Evolutionary conservation across 2,797 vertebrate species (phyloP).

Genomic region (Lepus townsendii): DNA sequence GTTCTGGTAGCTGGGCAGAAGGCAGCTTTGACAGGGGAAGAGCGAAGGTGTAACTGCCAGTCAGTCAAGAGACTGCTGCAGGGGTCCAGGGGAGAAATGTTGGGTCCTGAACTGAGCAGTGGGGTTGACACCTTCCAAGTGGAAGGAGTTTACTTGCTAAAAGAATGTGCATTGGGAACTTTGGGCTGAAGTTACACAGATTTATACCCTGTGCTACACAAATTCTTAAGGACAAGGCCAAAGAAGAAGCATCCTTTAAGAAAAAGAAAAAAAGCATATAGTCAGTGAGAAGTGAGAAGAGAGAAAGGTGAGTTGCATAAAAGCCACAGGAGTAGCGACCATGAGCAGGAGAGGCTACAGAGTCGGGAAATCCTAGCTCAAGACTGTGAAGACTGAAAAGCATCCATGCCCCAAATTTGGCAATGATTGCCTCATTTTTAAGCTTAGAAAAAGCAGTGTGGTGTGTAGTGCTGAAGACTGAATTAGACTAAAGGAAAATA

Average conservation of each 20-base stretch:
- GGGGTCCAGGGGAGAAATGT: neutral
- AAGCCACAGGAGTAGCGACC: neutral
- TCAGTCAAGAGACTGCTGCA: neutral
- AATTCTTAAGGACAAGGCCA: neutral
- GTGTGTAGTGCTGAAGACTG: neutral
- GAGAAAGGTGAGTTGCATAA: neutral
- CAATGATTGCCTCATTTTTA: neutral
- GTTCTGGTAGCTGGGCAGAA: neutral
- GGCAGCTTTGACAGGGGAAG: neutral
- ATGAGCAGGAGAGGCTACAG: neutral
- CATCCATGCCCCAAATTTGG: neutral
- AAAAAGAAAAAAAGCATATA: neutral
- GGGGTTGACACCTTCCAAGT: neutral
- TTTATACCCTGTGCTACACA: neutral
- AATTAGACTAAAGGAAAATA: neutral
- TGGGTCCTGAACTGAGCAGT: neutral
- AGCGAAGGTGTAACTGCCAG: neutral
- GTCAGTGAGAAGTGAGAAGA: neutral
- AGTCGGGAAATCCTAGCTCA: neutral
- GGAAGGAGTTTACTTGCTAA: neutral
- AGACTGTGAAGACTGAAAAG: neutral
- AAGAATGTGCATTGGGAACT: neutral
- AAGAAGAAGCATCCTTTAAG: neutral
- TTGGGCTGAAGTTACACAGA: neutral
- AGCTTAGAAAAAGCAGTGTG: neutral